phyloP scores from a whole-genome alignment of 1,140 invertebrate species.

The Diorhabda carinulata region DNA sequence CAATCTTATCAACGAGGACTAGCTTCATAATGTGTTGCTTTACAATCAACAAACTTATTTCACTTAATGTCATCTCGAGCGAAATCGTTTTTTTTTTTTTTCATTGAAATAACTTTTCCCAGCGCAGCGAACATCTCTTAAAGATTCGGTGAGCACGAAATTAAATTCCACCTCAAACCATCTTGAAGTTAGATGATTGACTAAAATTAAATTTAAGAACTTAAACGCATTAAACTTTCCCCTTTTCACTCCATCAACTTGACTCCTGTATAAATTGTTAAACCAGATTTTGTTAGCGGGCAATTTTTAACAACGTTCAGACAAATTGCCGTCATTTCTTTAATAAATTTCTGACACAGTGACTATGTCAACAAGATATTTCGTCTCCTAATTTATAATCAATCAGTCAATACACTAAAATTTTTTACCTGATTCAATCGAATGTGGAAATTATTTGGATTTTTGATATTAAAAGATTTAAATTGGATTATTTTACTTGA shows the following conservation, averaged over 20 bases:
- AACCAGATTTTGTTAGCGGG: conserved; percentile 38
- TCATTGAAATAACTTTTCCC: not conserved
- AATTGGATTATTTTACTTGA: too few species aligned
- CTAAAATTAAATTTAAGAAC: conserved; percentile 48
- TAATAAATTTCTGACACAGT: conserved; percentile 25
- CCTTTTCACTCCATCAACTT: conserved; percentile 40
- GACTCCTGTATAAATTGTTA: conserved; percentile 37
- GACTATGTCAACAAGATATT: not conserved
- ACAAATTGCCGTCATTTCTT: conserved; percentile 27
- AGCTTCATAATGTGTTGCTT: too few species aligned
- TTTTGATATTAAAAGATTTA: too few species aligned
- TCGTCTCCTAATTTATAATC: too few species aligned
- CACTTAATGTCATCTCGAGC: too few species aligned
- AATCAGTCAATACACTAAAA: too few species aligned
- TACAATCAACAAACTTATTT: too few species aligned
- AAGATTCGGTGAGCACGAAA: conserved; percentile 37
- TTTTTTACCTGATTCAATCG: too few species aligned
- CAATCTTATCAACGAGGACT: too few species aligned
- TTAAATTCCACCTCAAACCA: conserved; percentile 42
- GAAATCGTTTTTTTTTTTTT: too few species aligned
- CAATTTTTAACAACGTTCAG: conserved; percentile 33
- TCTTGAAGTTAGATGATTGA: conserved; percentile 43
- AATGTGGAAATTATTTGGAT: too few species aligned
- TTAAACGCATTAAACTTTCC: conserved; percentile 45
- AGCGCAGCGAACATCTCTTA: conserved; percentile 10